Conservation (phyloP, 1,140 invertebrate species). For the Matsumurasca onukii region DNA sequence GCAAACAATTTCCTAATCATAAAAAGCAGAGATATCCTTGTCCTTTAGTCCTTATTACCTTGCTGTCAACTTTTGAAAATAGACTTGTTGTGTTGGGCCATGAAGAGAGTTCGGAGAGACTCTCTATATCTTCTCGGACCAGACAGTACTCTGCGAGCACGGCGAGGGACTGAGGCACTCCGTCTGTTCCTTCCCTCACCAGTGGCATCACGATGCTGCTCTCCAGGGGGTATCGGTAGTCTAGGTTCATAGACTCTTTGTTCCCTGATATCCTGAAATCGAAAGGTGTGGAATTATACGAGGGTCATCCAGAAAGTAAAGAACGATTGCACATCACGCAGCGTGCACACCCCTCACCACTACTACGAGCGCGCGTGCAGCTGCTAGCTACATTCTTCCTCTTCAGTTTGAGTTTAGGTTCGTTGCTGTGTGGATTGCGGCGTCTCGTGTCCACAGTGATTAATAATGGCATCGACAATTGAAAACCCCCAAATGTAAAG, state of each 20-base stretch:
- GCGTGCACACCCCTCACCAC: too few species aligned
- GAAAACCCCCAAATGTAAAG: too few species aligned
- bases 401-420: too few species aligned
- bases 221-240: constrained; percentile 76
- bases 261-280: constrained; percentile 69
- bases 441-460: too few species aligned
- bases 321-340: not conserved
- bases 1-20: too few species aligned
- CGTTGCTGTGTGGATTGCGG: too few species aligned
- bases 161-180: constrained; percentile 69
- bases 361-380: too few species aligned
- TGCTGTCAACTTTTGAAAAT: constrained; percentile 72
- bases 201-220: constrained; percentile 75
- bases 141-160: constrained; percentile 83
- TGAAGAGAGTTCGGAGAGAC: constrained; percentile 76
- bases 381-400: too few species aligned
- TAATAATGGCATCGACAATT: too few species aligned
- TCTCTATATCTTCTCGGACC: constrained; percentile 88
- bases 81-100: constrained; percentile 81
- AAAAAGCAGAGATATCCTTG: too few species aligned
- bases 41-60: too few species aligned
- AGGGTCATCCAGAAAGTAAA: not conserved
- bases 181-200: constrained; percentile 63
- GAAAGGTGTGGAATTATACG: not conserved
- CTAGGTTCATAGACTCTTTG: constrained; percentile 73